Evolutionary conservation across 2,797 vertebrate genomes (phyloP), one percentile per base, ranked within the genome.

Genomic region (Takifugu rubripes): DNA sequence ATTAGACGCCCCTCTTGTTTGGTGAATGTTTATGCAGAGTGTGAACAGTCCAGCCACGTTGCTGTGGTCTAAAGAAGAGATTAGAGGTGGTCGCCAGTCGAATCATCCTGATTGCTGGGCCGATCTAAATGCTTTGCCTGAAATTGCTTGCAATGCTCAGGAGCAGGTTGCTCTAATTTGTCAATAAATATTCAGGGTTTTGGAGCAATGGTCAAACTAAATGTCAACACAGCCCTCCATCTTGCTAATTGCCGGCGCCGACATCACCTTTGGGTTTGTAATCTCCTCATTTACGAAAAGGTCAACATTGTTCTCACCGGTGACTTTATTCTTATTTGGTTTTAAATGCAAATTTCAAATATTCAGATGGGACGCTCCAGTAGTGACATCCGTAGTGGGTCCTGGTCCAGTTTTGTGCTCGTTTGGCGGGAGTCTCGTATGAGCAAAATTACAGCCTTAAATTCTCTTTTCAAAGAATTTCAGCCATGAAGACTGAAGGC

Each of bases 101-200:
- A 85, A 83, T 81, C 84, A 80, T 88, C 87, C 82, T 68, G 78
- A 79, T 84, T 79, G 79, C 83, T 83, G 78, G 75, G 84, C 54
- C 76, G 77, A 82, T 75, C 74, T 75, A 78, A 86, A 86, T 77
- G 77, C 73, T 5, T 59, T 66, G 27, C 59, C 60, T 12, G 43
- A 77, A 71, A 79, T 61, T 61, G 79, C 66, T 83, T 64, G 56
- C 71, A 66, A 62, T 59, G 49, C n/a, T 21, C 5, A 47, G 33
- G 60, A 50, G 45, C 48, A 42, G 5, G 57, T 21, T 29, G 16
- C 64, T 78, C 76, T 85, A 84, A 85, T 82, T 61, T 33, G 25
- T 61, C 74, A 80, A 88, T 89, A 80, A 85, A 88, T 90, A 90
- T 88, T 84, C 81, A 84, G 77, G 43, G 63, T 78, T 70, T n/a